These are phyloP conservation scores for Diabrotica virgifera DNA, from an alignment of 1,140 invertebrate genomes.

Conservation along the genomic window DNA sequence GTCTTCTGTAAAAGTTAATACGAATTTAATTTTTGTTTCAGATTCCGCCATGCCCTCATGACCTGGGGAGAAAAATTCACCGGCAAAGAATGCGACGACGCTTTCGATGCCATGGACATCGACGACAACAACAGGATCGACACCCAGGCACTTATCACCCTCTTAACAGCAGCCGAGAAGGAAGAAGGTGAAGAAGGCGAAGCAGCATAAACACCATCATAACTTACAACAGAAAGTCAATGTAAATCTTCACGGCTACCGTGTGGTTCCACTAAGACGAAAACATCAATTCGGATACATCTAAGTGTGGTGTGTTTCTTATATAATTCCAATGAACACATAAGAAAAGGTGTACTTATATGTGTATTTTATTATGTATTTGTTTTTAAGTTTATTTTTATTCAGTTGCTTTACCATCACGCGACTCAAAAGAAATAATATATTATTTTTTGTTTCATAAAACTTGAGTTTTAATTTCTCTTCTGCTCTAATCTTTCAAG, in stretches of 20 bases:
- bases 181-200: conserved; percentile 69
- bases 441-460: conserved; percentile 25
- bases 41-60: conserved; percentile 89
- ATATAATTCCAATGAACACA: background rate
- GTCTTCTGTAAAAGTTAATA: too few species aligned
- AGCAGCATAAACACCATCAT: conserved; percentile 53
- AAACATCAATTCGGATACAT: background rate
- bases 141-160: conserved; percentile 80
- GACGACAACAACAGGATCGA: conserved; percentile 92
- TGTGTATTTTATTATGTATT: conserved; percentile 3
- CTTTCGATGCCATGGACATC: conserved; percentile 93
- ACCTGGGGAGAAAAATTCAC: conserved; percentile 97
- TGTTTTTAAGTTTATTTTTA: conserved; percentile 9
- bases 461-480: conserved; percentile 11
- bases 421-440: conserved; percentile 22
- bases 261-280: background rate
- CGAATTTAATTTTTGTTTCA: conserved; percentile 52
- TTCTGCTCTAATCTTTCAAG: too few species aligned
- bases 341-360: background rate
- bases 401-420: conserved; percentile 19
- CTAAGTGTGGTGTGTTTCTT: background rate
- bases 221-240: too few species aligned
- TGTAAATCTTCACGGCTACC: too few species aligned
- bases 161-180: conserved; percentile 79
- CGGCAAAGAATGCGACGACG: conserved; percentile 88